Evolutionary conservation across 2,888 invertebrate species (phyloP).

Genomic region (Hypsopygia costalis): DNA sequence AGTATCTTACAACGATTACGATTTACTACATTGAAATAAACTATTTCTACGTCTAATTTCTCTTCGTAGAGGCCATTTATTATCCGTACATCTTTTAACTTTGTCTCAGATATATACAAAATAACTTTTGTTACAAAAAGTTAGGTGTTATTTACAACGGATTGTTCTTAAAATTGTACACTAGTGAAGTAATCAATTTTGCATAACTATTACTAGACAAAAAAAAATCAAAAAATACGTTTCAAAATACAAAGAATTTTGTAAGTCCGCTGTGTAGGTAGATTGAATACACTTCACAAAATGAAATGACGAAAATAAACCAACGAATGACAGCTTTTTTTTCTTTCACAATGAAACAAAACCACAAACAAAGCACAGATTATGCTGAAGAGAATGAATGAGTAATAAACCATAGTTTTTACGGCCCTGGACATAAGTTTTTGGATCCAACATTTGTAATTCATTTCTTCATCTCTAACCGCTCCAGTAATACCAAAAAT

Average conservation of each 20-base stretch:
- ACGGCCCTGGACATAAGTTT: too few relatives aligned
- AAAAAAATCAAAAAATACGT: conserved; percentile 29
- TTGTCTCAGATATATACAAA: conserved; percentile 55
- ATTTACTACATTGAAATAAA: too few relatives aligned
- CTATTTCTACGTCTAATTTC: conserved; percentile 49
- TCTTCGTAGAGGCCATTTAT: conserved; percentile 38
- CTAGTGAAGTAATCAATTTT: conserved; percentile 7
- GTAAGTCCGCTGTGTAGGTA: conserved; percentile 34
- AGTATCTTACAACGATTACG: conserved; percentile 25
- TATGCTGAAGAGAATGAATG: too few relatives aligned
- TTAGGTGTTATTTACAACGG: conserved; percentile 43
- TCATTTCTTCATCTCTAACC: too few relatives aligned
- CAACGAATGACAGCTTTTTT: conserved; percentile 48
- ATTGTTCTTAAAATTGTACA: conserved; percentile 27
- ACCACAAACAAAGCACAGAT: too few relatives aligned
- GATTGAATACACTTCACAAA: conserved; percentile 47
- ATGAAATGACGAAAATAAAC: conserved; percentile 70
- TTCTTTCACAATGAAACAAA: too few relatives aligned
- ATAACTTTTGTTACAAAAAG: conserved; percentile 38
- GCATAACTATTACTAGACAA: conserved; percentile 21
- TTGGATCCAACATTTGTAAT: too few relatives aligned
- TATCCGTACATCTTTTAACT: conserved; percentile 59
- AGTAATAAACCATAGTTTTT: too few relatives aligned
- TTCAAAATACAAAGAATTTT: conserved; percentile 65
- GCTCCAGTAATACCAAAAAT: too few relatives aligned